Evolutionary conservation across 2,797 vertebrate genomes (phyloP), one percentile per base, ranked within the genome.

Genomic region (Okamejei kenojei): DNA sequence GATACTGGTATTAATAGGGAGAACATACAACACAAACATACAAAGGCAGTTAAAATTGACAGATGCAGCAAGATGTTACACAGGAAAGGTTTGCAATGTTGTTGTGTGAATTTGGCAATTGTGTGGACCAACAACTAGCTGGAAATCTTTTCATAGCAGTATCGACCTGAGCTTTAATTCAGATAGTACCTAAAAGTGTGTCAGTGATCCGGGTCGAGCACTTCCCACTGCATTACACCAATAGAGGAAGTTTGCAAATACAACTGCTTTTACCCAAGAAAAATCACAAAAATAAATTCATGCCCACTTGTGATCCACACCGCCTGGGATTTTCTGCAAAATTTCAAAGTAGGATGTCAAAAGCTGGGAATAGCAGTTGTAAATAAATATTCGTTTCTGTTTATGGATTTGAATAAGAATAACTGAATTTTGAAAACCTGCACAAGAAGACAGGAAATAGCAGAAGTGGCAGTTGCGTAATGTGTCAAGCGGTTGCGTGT

Each of bases 401-500:
- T 88, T 58, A 61, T 35, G 63, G 7, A 65, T 88, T 19, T 68
- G 84, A 88, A 68, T 88, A 32, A 6, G 19, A 88, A 65, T 88
- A 23, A 88, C 63, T 88, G n/a, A 82, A 45, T 58, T 82, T 29
- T 88, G 84, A 32, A 88, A 65, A 0, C 15, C 21, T 65, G 84
- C 9, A 68, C 84, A 68, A 63, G 61, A 68, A 88, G 84, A 11
- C 61, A 8, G 63, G 76, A 54, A 91, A 45, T 45, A 74, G 26
- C 38, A n/a, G 90, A 92, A 76, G 71, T 76, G 32, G 71, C 45
- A 92, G 71, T 92, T 76, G 45, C 13, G 90, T 38, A 58, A 92
- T 15, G 26, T 29, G 3, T 73, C 73, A 92, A 35, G 68, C 29
- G 23, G 21, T 15, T 45, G 17, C 76, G 90, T 38, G 13, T 1